Evolutionary conservation across 1,140 invertebrate genomes (phyloP).

Genomic region (Asbolus verrucosus): DNA sequence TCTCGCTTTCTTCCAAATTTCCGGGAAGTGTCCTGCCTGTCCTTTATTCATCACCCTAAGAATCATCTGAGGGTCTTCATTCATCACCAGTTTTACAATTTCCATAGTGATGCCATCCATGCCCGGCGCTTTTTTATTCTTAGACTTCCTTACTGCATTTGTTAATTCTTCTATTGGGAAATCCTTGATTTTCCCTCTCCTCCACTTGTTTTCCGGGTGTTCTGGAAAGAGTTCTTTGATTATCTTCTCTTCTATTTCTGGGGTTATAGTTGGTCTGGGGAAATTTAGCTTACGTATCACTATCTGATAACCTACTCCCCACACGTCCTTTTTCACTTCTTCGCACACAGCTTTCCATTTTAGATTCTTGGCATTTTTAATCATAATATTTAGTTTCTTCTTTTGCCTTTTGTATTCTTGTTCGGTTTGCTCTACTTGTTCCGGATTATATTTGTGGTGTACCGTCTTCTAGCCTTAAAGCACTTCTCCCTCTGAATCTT

Average conservation of each 20-base stretch:
- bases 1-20: background rate
- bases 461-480: background rate
- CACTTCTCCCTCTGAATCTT: background rate
- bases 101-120: background rate
- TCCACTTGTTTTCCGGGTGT: background rate
- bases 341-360: background rate
- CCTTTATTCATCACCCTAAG: background rate
- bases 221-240: background rate
- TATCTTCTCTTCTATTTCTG: background rate
- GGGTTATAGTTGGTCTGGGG: background rate
- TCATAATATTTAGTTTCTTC: background rate
- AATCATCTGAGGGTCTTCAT: background rate
- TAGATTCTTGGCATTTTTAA: background rate
- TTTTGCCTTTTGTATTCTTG: background rate
- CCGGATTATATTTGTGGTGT: background rate
- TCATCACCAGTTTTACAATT: background rate
- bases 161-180: background rate
- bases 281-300: background rate
- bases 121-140: constrained; percentile 4
- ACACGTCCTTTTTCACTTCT: background rate
- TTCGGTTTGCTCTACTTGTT: background rate
- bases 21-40: background rate
- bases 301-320: background rate
- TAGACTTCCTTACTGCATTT: background rate
- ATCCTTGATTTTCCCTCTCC: background rate